phyloP scores from a whole-genome alignment of 2,797 vertebrate species.

The Anabas testudineus region DNA sequence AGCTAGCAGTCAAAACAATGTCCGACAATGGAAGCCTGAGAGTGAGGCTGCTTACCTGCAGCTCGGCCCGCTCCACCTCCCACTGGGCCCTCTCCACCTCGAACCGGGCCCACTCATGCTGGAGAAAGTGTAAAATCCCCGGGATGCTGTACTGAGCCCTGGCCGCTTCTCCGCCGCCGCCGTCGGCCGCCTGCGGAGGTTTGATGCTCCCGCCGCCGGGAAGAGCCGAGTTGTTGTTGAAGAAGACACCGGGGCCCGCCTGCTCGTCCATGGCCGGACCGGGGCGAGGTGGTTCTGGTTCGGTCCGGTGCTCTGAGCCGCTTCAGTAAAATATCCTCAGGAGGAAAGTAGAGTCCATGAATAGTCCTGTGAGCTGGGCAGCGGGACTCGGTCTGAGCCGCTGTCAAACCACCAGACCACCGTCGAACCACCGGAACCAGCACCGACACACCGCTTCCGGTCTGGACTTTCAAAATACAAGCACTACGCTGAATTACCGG shows the following conservation, averaged over 20 bases:
- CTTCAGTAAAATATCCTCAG: slow-evolving; percentile 23
- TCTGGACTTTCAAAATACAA: slow-evolving; percentile 45
- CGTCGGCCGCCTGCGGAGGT: slow-evolving; percentile 77
- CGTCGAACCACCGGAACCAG: background rate
- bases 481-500: no score
- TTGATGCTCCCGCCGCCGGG: slow-evolving; percentile 73
- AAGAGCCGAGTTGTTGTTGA: slow-evolving; percentile 87
- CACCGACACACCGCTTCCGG: background rate
- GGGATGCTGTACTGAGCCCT: slow-evolving; percentile 94
- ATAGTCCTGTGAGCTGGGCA: slow-evolving; percentile 38
- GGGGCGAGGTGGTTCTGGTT: slow-evolving; percentile 29
- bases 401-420: slow-evolving; percentile 51
- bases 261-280: slow-evolving; percentile 95
- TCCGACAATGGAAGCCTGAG: slow-evolving; percentile 5
- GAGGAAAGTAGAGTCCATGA: slow-evolving; percentile 36
- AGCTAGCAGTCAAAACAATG: slow-evolving; percentile 17
- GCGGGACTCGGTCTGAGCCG: slow-evolving; percentile 45
- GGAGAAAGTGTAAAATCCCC: slow-evolving; percentile 95
- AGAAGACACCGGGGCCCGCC: slow-evolving; percentile 94
- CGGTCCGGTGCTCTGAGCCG: slow-evolving; percentile 47
- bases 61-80: slow-evolving; percentile 94
- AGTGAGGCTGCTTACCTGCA: slow-evolving; percentile 86
- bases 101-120: slow-evolving; percentile 97
- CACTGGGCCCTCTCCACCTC: slow-evolving; percentile 94
- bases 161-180: slow-evolving; percentile 83